Base-by-base conservation (phyloP, 2,888 invertebrate species). In the Penaeus monodon region DNA sequence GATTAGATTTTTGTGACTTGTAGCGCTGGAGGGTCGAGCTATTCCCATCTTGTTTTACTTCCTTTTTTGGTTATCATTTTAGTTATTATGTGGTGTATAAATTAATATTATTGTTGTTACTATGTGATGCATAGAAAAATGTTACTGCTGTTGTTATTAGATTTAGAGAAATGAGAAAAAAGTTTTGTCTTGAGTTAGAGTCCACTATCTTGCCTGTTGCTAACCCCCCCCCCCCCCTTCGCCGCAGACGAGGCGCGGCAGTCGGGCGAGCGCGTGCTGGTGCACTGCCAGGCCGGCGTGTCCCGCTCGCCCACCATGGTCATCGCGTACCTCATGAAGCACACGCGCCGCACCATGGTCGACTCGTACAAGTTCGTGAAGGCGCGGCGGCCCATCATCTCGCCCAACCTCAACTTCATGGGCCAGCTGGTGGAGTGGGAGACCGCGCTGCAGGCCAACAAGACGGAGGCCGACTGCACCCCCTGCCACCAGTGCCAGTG, bases 231-330 rank as follows among this genome's bases (percentile, higher is more conserved):
- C 77, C 82, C 89, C 82, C 89, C 78, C 88, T 91, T 84, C 91
- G 89, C 94, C 94, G 29, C 94, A 96, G 96, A 96, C 92, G 95
- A 95, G 92, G 95, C 95, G 77, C 93, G 95, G 93, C 95, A 94
- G 93, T 94, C 92, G 85, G 96, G 93, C 91, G 94, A 93, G 92
- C 95, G 95, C 91, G 97, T 98, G 70, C 94, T 98, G 92, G 95
- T 98, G 89, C 98, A 98, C 93, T 98, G 98, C 93, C 98, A 98
- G 92, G 98, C 98, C 81, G 98, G 98, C 82, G 96, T 98, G 81
- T 98, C 98, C 85, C 94, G 98, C 90, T 98, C 98, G 90, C 97
- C 98, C 90, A 98, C 98, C 90, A 95, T 98, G 92, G 97, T 97
- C 92, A 98, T 98, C 92, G 98, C 98, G 80, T 98, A 97, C 93